A percentile compares a stretch with the other conserved stretches of the same genome.
phyloP scores from a whole-genome alignment of 2,888 invertebrate species.

The Dexiosoma caninum region DNA sequence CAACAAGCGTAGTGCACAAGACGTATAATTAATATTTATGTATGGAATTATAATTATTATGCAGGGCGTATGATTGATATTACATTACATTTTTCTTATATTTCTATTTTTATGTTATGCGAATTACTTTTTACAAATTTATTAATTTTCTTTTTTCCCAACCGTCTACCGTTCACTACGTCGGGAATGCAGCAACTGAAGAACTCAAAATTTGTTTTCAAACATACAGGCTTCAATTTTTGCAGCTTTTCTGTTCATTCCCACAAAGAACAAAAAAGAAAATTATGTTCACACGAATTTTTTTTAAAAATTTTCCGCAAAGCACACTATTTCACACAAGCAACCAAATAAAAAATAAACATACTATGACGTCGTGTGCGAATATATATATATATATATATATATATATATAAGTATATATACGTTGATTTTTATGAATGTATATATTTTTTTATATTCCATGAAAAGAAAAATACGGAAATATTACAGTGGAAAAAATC shows the following conservation, averaged over 20 bases:
- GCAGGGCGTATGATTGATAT: slow-evolving; percentile 35
- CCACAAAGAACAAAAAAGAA: slow-evolving; percentile 69
- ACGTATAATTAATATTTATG: slow-evolving; percentile 31
- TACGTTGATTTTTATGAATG: too few relatives aligned
- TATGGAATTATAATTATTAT: too few relatives aligned
- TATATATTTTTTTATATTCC: not conserved
- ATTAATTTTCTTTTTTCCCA: slow-evolving; percentile 20
- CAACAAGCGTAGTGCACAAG: not conserved
- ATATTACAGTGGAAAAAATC: not conserved
- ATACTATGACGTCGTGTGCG: slow-evolving; percentile 57
- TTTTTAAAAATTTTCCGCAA: slow-evolving; percentile 55
- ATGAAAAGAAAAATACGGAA: slow-evolving; percentile 7
- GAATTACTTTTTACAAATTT: not conserved
- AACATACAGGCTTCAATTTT: slow-evolving; percentile 32
- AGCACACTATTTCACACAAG: slow-evolving; percentile 17
- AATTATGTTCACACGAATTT: slow-evolving; percentile 33
- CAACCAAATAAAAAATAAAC: not conserved
- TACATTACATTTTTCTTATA: too few relatives aligned
- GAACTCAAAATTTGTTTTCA: slow-evolving; percentile 41
- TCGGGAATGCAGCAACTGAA: slow-evolving; percentile 73
- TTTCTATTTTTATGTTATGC: too few relatives aligned
- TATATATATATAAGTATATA: too few relatives aligned
- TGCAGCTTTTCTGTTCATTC: slow-evolving; percentile 41
- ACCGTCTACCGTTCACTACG: slow-evolving; percentile 68
- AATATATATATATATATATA: too few relatives aligned